Conservation (phyloP, 2,888 invertebrate genomes). For the Drosophila melanosoma region DNA sequence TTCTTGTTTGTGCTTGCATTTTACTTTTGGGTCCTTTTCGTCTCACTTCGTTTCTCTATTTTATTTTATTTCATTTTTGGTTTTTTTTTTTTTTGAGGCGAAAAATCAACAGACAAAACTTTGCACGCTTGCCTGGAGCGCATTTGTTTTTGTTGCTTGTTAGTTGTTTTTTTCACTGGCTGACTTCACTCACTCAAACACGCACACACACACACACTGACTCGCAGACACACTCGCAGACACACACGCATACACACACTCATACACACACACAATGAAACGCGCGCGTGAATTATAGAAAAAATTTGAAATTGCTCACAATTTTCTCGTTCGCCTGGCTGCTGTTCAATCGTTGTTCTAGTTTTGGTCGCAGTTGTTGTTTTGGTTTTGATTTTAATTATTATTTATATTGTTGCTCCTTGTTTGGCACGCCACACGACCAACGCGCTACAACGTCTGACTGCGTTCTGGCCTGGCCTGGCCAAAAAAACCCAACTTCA, state of each 20-base stretch:
- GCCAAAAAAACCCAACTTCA: constrained; percentile 24
- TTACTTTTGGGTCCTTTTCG: constrained; percentile 19
- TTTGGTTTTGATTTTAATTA: constrained; percentile 14
- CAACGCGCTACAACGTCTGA: constrained; percentile 80
- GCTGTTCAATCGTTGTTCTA: constrained; percentile 57
- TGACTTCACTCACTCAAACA: constrained; percentile 64
- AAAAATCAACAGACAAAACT: constrained; percentile 54
- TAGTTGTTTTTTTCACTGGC: constrained; percentile 31
- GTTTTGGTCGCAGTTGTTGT: constrained; percentile 28
- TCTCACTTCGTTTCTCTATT: background rate
- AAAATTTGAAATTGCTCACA: constrained; percentile 78
- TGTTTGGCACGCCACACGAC: constrained; percentile 69
- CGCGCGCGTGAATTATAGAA: constrained; percentile 67
- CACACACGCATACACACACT: constrained; percentile 27
- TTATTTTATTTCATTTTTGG: constrained; percentile 13
- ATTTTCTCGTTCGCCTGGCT: constrained; percentile 66
- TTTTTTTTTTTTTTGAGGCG: constrained; percentile 30
- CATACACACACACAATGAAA: constrained; percentile 24
- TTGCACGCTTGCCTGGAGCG: constrained; percentile 42
- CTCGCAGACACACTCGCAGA: constrained; percentile 28
- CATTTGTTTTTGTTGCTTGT: background rate
- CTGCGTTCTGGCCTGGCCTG: constrained; percentile 76
- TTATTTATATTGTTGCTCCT: constrained; percentile 24
- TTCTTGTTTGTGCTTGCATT: constrained; percentile 37
- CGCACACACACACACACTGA: constrained; percentile 32